Evolutionary conservation across 2,113 vertebrate species (phyloP).

Genomic region (Sturnus vulgaris): DNA sequence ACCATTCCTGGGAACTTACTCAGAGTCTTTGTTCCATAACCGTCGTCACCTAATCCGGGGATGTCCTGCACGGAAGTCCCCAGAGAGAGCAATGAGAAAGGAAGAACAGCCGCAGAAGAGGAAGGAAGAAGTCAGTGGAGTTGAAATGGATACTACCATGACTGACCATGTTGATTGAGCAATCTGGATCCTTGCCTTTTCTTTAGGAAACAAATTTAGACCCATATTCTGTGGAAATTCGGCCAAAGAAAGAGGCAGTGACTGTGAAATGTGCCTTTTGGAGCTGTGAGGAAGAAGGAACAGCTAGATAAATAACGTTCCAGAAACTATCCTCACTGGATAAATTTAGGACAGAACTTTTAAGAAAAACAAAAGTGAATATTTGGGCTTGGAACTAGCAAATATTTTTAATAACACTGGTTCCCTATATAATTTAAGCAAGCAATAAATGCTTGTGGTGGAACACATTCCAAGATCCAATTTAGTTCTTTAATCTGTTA

Average conservation of each 20-base stretch:
- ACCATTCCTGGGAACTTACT: conserved; percentile 97
- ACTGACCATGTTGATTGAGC: conserved; percentile 76
- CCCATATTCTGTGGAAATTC: background rate
- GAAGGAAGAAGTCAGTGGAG: conserved; percentile 87
- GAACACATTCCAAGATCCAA: background rate
- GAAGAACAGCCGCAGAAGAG: conserved; percentile 87
- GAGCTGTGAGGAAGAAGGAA: background rate
- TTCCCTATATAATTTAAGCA: background rate
- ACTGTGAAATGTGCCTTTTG: background rate
- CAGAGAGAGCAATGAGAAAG: conserved; percentile 87
- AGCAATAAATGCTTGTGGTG: background rate
- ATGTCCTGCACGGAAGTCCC: conserved; percentile 94
- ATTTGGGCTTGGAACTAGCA: background rate
- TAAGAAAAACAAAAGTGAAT: background rate
- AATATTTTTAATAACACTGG: background rate
- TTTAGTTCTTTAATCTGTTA: background rate
- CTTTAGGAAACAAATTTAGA: conserved; percentile 2
- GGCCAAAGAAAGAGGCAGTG: conserved; percentile 13
- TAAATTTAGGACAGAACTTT: background rate
- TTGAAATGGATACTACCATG: conserved; percentile 81
- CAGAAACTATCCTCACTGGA: background rate
- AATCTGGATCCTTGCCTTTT: conserved; percentile 77
- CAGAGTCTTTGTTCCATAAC: conserved; percentile 99
- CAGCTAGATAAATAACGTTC: background rate
- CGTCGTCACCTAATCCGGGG: conserved; percentile 98